A percentile compares a stretch with the other conserved stretches of the same genome.
Evolutionary conservation across 2,888 invertebrate species (phyloP).

Genomic region (Seira musarum): DNA sequence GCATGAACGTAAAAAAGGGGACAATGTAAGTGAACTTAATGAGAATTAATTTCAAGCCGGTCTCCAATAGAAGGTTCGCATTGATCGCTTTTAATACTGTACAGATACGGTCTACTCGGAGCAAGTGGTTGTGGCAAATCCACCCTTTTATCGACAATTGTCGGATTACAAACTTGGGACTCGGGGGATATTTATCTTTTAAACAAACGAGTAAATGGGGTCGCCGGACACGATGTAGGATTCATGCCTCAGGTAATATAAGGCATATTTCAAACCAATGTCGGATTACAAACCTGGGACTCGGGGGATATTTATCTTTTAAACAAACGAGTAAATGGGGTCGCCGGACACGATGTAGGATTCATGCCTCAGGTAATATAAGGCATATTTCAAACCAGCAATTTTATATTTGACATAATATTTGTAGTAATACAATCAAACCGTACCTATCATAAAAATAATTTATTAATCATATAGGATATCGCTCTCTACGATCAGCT

Average conservation of each 20-base stretch:
- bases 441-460: neutral
- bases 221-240: slow-evolving; percentile 73
- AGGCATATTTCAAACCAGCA: neutral
- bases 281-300: slow-evolving; percentile 72
- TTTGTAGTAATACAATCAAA: neutral
- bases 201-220: slow-evolving; percentile 71
- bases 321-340: slow-evolving; percentile 71
- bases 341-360: slow-evolving; percentile 73
- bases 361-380: slow-evolving; percentile 73
- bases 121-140: slow-evolving; percentile 71
- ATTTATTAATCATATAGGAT: slow-evolving; percentile 77
- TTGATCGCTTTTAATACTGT: neutral
- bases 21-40: slow-evolving; percentile 35
- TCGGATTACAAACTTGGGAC: slow-evolving; percentile 72
- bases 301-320: slow-evolving; percentile 72
- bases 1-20: slow-evolving; percentile 39
- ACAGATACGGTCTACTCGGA: slow-evolving; percentile 43
- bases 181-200: slow-evolving; percentile 72
- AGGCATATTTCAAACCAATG: slow-evolving; percentile 71
- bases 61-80: too few species aligned
- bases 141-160: slow-evolving; percentile 71
- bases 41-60: too few species aligned
- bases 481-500: slow-evolving; percentile 93
- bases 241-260: slow-evolving; percentile 73
- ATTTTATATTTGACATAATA: neutral